A percentile compares a stretch with the other conserved stretches of the same genome.
These are phyloP conservation scores for Leptocoma aspasia DNA, from an alignment of 2,113 vertebrate species.

Conservation along the genomic window DNA sequence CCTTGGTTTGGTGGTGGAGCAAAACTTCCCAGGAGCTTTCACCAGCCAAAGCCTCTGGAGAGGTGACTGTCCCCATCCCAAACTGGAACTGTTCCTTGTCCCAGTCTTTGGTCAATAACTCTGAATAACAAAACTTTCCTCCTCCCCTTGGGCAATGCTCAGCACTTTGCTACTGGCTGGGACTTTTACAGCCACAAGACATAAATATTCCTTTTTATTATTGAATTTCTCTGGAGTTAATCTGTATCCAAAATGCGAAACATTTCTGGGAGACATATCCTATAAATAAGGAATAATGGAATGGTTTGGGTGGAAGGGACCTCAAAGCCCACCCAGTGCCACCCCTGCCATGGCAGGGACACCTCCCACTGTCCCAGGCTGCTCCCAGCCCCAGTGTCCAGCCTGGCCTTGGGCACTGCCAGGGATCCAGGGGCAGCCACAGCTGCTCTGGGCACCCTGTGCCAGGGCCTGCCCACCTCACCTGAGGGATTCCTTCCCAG, in stretches of 20 bases:
- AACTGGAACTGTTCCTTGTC: not conserved
- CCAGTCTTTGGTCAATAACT: not conserved
- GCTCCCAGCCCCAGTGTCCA: not conserved
- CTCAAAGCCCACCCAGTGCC: accelerated
- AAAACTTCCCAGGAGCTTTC: not conserved
- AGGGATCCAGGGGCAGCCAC: not conserved
- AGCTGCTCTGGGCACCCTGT: not conserved
- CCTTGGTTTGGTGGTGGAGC: not conserved
- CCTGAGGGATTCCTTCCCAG: not conserved
- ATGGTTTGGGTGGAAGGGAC: too few species aligned
- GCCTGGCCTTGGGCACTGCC: not conserved
- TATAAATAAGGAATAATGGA: not conserved
- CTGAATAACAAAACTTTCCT: not conserved
- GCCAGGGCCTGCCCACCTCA: not conserved
- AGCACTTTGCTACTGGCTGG: not conserved
- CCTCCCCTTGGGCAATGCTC: not conserved
- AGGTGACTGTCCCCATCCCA: not conserved
- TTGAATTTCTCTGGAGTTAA: not conserved
- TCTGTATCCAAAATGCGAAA: not conserved
- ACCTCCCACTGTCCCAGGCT: not conserved
- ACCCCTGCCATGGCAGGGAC: not conserved
- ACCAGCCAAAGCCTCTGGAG: not conserved
- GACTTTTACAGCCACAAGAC: not conserved
- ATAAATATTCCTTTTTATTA: not conserved
- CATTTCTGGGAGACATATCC: not conserved